Evolutionary conservation across 2,888 invertebrate genomes (phyloP), one percentile per base, ranked within the genome.

Genomic region (Eupithecia subfuscata): DNA sequence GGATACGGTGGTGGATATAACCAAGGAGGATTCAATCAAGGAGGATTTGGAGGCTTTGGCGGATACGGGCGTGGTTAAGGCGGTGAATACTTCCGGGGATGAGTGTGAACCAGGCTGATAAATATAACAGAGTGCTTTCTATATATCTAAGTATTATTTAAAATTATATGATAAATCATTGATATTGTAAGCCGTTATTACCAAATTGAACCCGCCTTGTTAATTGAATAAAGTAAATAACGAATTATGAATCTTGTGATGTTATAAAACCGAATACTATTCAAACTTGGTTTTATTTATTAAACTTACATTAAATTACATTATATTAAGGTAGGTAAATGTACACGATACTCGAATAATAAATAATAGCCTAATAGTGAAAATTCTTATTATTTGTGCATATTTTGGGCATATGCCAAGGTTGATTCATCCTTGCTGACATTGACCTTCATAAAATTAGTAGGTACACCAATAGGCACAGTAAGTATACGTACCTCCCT

Each of bases 11-110:
- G 73, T 11, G 78, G 80, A 12, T 78, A 45, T 34, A 76, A 78
- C 3, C 34, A 73, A 34, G 52, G 71, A 1, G 75, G 78, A 14
- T 64, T 16, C 11, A 43, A 37, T 16, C 73, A 71, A 60, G 25
- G 81, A 0, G 83, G 82, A 0, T 82, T 43, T 18, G 69, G 74
- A 40, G 43, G 75, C 14, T 64, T 37, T n/a, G 64, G 65, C 6
- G 73, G 63, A 22, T 73, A 37, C 22, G 69, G 74, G 43, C 40
- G 22, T 12, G 63, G 60, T 37, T 40, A 40, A 30, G 64, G 52
- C 2, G 64, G 69, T 56, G 40, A 37, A 37, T 56, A 56, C 25
- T 60, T 9, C 60, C 1, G 1, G 25, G 14, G 22, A 60, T 60
- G 22, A 60, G 12, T 25, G 25, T 25, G 25, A 60, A 12, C 25